These are phyloP conservation scores for Macrophya annulata DNA, from an alignment of 2,888 invertebrate species.

Conservation along the genomic window DNA sequence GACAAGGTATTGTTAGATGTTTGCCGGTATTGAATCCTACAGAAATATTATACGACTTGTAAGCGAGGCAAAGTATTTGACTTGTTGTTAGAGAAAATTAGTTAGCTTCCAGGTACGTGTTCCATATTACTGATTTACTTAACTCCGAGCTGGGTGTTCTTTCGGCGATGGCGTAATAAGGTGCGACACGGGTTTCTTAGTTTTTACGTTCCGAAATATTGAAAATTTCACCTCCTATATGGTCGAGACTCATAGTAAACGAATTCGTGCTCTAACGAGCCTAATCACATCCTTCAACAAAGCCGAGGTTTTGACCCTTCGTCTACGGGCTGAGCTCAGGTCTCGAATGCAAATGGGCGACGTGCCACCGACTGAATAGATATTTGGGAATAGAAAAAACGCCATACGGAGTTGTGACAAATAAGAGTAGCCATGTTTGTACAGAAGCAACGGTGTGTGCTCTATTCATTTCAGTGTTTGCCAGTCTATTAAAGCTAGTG, in stretches of 20 bases:
- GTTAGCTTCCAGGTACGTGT: constrained; percentile 46
- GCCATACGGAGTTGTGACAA: constrained; percentile 49
- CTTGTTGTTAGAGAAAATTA: constrained; percentile 53
- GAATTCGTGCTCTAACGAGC: constrained; percentile 54
- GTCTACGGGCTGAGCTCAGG: constrained; percentile 35
- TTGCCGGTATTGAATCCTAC: constrained; percentile 5
- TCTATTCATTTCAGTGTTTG: constrained; percentile 55
- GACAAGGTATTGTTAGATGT: constrained; percentile 21
- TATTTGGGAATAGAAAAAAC: constrained; percentile 54
- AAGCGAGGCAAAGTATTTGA: constrained; percentile 37
- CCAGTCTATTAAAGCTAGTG: constrained; percentile 54
- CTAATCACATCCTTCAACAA: constrained; percentile 55
- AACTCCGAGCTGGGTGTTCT: constrained; percentile 35
- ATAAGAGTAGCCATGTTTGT: constrained; percentile 55
- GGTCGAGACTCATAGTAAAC: constrained; percentile 26
- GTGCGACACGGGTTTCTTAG: constrained; percentile 37
- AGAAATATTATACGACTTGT: constrained; percentile 33
- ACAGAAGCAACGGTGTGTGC: constrained; percentile 55
- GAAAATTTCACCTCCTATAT: constrained; percentile 48
- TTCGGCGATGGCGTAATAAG: constrained; percentile 48
- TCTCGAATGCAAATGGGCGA: constrained; percentile 54
- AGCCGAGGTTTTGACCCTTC: constrained; percentile 53
- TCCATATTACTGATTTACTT: constrained; percentile 43
- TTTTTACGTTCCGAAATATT: constrained; percentile 43
- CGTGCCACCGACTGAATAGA: constrained; percentile 54